These are phyloP conservation scores for Puntigrus tetrazona DNA, from an alignment of 2,113 vertebrate species.

Conservation along the genomic window DNA sequence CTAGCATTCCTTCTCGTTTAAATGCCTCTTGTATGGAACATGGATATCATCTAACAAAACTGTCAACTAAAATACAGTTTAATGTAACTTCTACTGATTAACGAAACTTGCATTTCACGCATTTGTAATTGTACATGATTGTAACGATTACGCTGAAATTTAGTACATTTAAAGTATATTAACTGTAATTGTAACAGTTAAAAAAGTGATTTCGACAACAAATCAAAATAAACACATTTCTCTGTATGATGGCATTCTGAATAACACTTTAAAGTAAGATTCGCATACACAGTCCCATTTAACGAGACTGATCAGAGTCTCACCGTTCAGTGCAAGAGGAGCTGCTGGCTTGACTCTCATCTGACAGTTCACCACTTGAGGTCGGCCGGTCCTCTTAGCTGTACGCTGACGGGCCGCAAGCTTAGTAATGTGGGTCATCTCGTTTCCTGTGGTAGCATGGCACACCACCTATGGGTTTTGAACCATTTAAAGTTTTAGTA, in stretches of 20 bases:
- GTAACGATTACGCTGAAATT: background rate
- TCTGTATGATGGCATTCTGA: background rate
- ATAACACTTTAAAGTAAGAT: background rate
- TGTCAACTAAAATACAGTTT: background rate
- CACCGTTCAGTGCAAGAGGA: slow-evolving; percentile 84
- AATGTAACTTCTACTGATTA: background rate
- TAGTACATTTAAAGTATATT: background rate
- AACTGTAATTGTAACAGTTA: background rate
- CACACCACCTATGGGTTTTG: slow-evolving; percentile 74
- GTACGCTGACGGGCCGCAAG: slow-evolving; percentile 87
- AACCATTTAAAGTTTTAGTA: background rate
- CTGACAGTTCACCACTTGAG: slow-evolving; percentile 88
- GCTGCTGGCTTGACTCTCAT: slow-evolving; percentile 88
- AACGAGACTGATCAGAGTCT: slow-evolving; percentile 20
- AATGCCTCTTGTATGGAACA: background rate
- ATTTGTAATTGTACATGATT: background rate
- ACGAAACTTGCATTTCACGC: background rate
- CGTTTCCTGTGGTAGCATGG: slow-evolving; percentile 78
- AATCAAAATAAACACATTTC: background rate
- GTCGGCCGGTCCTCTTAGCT: slow-evolving; percentile 83
- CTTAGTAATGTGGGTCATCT: slow-evolving; percentile 81
- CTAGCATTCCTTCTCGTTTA: background rate
- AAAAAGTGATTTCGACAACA: background rate
- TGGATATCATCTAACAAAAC: background rate
- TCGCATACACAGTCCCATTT: background rate